A percentile compares a stretch with the other conserved stretches of the same genome.
Evolutionary conservation across 2,888 invertebrate genomes (phyloP).

Genomic region (Tholera decimalis): DNA sequence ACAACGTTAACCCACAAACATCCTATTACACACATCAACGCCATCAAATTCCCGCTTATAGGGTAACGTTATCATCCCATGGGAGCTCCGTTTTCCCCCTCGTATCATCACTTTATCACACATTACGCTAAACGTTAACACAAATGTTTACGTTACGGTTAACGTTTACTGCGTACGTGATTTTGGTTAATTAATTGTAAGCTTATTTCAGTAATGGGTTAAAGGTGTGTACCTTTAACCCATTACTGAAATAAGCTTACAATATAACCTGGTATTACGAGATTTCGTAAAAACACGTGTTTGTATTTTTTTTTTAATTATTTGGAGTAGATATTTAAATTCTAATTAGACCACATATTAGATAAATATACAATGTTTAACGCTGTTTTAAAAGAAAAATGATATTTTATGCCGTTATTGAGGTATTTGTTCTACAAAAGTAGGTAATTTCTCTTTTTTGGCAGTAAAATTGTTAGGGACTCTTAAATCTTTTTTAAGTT

Average conservation of each 20-base stretch:
- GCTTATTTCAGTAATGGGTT: constrained; percentile 44
- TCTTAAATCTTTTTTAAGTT: too few species aligned
- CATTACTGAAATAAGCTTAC: constrained; percentile 38
- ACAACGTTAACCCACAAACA: constrained; percentile 13
- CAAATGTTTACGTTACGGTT: constrained; percentile 49
- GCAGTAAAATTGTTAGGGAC: too few species aligned
- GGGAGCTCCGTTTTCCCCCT: constrained; percentile 56
- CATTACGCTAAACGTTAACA: constrained; percentile 64
- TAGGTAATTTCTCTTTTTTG: too few species aligned
- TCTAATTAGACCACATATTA: too few species aligned
- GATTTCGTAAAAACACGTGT: too few species aligned
- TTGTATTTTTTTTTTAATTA: too few species aligned
- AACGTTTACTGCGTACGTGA: constrained; percentile 54
- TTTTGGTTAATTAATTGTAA: constrained; percentile 49
- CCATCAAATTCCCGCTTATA: constrained; percentile 40
- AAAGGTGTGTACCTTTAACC: constrained; percentile 30
- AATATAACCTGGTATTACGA: too few species aligned
- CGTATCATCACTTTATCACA: constrained; percentile 68
- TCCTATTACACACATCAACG: constrained; percentile 54
- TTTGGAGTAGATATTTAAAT: too few species aligned
- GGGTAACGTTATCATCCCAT: constrained; percentile 66
- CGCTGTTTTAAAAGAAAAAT: too few species aligned
- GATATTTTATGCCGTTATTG: too few species aligned
- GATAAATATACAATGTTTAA: too few species aligned
- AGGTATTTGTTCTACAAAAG: too few species aligned